phyloP scores from a whole-genome alignment of 1,140 invertebrate genomes.

The Drosophila virilis region DNA sequence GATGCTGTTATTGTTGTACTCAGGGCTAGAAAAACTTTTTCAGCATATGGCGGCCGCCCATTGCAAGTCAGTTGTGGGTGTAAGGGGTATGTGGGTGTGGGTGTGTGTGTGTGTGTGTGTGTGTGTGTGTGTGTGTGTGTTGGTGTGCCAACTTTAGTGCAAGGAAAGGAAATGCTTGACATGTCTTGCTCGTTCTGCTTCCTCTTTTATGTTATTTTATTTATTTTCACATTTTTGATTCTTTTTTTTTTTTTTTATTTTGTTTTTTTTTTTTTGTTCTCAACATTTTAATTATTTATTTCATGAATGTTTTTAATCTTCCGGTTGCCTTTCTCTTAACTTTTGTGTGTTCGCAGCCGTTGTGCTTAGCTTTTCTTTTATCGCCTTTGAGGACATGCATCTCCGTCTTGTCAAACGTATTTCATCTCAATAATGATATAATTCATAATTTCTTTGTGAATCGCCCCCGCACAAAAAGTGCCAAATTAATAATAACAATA shows the following conservation, averaged over 20 bases:
- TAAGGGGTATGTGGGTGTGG: not conserved
- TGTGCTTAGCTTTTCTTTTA: not conserved
- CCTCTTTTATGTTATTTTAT: conserved; percentile 51
- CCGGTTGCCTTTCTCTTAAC: conserved; percentile 14
- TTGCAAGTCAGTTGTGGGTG: conserved; percentile 49
- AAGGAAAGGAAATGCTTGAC: conserved; percentile 73
- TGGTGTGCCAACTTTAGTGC: conserved; percentile 52
- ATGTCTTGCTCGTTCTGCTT: conserved; percentile 69
- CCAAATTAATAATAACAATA: conserved; percentile 42
- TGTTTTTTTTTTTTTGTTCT: conserved; percentile 17
- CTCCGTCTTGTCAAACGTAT: not conserved
- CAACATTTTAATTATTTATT: conserved; percentile 61
- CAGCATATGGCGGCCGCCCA: conserved; percentile 59
- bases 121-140: conserved; percentile 2
- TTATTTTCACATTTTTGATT: conserved; percentile 28
- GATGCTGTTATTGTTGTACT: conserved; percentile 33
- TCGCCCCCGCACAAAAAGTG: conserved; percentile 18
- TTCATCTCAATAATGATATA: not conserved
- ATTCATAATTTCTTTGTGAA: conserved; percentile 5
- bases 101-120: no score
- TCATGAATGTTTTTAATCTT: conserved; percentile 45
- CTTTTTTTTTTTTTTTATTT: conserved; percentile 25
- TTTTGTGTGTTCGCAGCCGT: not conserved
- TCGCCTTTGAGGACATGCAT: not conserved
- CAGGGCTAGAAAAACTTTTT: conserved; percentile 53